These are phyloP conservation scores for Melitaea cinxia DNA, from an alignment of 1,140 invertebrate genomes.

Conservation along the genomic window DNA sequence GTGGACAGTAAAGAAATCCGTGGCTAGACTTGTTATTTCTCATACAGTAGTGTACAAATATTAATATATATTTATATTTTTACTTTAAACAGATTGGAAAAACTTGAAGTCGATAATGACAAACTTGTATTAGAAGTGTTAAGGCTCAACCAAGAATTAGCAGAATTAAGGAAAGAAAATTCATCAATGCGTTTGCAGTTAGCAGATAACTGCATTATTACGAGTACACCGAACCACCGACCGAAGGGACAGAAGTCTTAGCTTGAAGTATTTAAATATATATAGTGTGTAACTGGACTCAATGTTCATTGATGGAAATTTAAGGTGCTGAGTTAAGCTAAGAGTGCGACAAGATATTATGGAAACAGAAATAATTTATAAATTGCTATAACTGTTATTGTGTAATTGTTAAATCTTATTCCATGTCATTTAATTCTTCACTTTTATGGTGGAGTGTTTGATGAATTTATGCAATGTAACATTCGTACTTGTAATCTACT, in stretches of 20 bases:
- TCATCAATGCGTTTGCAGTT: constrained; percentile 65
- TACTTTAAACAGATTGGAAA: constrained; percentile 65
- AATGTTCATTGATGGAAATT: constrained; percentile 25
- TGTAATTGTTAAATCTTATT: not conserved
- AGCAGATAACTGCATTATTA: constrained; percentile 67
- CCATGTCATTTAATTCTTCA: not conserved
- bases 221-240: constrained; percentile 44
- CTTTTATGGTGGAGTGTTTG: not conserved
- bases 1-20: too few species aligned
- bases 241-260: constrained; percentile 68
- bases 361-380: not conserved
- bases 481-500: not conserved
- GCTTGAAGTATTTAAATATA: constrained; percentile 30
- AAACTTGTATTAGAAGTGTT: constrained; percentile 73
- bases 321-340: constrained; percentile 35
- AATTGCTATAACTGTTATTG: not conserved
- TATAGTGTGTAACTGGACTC: constrained; percentile 6
- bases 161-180: constrained; percentile 72
- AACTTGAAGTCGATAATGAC: constrained; percentile 74
- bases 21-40: too few species aligned
- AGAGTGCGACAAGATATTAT: constrained; percentile 5
- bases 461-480: not conserved
- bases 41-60: not conserved
- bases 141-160: constrained; percentile 70
- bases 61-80: constrained; percentile 14